These are phyloP conservation scores for Orbicella faveolata DNA, from an alignment of 64 coral and sea anemone genomes.

Conservation along the genomic window DNA sequence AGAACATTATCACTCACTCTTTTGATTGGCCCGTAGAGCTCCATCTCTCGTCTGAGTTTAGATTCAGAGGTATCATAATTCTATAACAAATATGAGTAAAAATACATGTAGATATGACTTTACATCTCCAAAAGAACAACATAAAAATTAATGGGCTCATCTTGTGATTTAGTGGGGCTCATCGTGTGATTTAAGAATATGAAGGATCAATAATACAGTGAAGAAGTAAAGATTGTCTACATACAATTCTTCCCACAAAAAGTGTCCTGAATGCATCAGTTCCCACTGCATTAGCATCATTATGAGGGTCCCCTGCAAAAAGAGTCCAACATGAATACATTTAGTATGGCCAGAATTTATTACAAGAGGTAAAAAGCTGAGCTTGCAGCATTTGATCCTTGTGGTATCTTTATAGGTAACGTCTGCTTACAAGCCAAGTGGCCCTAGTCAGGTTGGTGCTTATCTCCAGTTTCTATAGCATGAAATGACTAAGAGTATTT, in stretches of 20 bases:
- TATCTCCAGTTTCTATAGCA: no score
- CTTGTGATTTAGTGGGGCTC: no score
- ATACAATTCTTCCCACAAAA: slow-evolving; percentile 95
- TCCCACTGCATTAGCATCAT: slow-evolving; percentile 80
- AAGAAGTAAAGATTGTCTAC: background rate
- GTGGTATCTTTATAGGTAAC: no score
- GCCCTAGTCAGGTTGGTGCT: no score
- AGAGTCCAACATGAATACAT: background rate
- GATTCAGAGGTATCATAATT: slow-evolving; percentile 83
- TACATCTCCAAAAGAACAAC: background rate
- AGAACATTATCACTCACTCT: slow-evolving; percentile 37
- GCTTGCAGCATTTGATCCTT: no score
- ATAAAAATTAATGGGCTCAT: no score
- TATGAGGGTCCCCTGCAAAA: slow-evolving; percentile 83
- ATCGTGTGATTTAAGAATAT: no score
- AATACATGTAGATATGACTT: background rate
- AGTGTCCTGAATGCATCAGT: slow-evolving; percentile 95
- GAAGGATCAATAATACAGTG: no score
- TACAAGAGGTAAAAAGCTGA: no score
- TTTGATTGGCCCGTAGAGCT: slow-evolving; percentile 90
- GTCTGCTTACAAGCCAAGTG: no score
- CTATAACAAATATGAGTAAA: background rate
- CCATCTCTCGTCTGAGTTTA: slow-evolving; percentile 92
- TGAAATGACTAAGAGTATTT: no score
- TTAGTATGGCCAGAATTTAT: no score